Evolutionary conservation across 2,797 vertebrate genomes (phyloP).

Genomic region (Anniella stebbinsi): DNA sequence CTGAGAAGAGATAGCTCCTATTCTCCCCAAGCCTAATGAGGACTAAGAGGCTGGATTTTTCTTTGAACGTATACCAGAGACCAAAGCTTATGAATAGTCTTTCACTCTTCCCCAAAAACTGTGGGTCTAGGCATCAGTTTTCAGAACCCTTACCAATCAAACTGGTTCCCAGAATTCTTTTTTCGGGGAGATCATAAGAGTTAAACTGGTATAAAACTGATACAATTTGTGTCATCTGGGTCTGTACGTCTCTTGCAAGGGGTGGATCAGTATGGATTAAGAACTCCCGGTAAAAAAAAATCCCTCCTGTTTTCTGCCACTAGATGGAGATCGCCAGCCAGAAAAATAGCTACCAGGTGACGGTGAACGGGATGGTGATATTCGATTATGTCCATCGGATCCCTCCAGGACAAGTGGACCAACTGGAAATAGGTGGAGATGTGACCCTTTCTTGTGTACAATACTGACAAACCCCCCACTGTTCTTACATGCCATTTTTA

Average conservation of each 20-base stretch:
- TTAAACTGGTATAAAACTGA: background rate
- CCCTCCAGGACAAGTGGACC: conserved; percentile 50
- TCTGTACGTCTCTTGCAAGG: background rate
- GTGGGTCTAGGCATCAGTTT: background rate
- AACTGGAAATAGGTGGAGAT: conserved; percentile 52
- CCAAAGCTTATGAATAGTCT: background rate
- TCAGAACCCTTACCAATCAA: background rate
- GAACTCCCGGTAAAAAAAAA: background rate
- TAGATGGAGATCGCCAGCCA: conserved; percentile 54
- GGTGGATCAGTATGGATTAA: too few species aligned
- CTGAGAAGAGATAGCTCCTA: too few species aligned
- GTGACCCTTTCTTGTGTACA: conserved; percentile 46
- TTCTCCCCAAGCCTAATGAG: background rate
- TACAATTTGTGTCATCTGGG: background rate
- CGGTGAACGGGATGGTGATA: conserved; percentile 15
- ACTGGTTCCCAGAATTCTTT: background rate
- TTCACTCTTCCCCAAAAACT: background rate
- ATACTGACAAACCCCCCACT: background rate
- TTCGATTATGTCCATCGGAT: conserved; percentile 52
- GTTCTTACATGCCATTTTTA: too few species aligned
- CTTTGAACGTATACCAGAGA: background rate
- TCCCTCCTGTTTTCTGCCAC: background rate
- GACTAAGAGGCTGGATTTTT: background rate
- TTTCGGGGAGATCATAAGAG: background rate
- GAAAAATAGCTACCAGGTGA: conserved; percentile 21